Percentiles rank a stretch among this genome's conserved stretches.
Evolutionary conservation across 1,140 invertebrate genomes (phyloP).

Genomic region (Drosophila punjabiensis): DNA sequence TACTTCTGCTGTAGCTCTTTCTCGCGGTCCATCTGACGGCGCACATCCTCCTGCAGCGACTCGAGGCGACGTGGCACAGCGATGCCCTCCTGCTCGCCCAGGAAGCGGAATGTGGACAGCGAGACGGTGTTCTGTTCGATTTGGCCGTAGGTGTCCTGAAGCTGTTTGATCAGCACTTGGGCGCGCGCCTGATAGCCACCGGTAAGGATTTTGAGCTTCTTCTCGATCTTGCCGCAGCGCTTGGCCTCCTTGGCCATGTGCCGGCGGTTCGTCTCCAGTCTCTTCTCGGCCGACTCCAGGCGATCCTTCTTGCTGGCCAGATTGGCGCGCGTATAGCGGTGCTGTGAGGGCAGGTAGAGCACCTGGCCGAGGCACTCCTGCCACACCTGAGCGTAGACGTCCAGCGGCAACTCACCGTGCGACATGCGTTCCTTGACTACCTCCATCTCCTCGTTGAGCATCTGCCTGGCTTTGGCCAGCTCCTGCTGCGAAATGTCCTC

Average conservation of each 20-base stretch:
- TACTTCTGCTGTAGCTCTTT: conserved; percentile 91
- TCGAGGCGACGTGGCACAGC: conserved; percentile 96
- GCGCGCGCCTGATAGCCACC: conserved; percentile 95
- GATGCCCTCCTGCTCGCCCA: conserved; percentile 95
- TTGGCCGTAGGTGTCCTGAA: conserved; percentile 95
- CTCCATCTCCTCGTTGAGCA: conserved; percentile 94
- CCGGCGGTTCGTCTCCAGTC: conserved; percentile 95
- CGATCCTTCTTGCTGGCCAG: conserved; percentile 98
- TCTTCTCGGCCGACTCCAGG: conserved; percentile 96
- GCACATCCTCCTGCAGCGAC: conserved; percentile 96
- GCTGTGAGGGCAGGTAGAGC: conserved; percentile 94
- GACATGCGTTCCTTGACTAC: conserved; percentile 97
- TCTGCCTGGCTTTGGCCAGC: conserved; percentile 88
- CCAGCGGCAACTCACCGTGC: conserved; percentile 96
- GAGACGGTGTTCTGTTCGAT: conserved; percentile 96
- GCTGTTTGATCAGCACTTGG: conserved; percentile 95
- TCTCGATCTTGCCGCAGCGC: conserved; percentile 98
- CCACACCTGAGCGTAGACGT: conserved; percentile 98
- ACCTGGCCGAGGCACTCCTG: conserved; percentile 97
- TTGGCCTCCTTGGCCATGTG: conserved; percentile 99
- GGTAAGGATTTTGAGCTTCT: conserved; percentile 97
- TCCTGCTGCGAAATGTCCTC: conserved; percentile 91
- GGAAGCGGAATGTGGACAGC: conserved; percentile 95
- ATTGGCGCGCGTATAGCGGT: conserved; percentile 96
- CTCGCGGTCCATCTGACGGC: conserved; percentile 96